Evolutionary conservation across 2,113 vertebrate species (phyloP), one percentile per base, ranked within the genome.

Genomic region (Acanthochromis polyacanthus): DNA sequence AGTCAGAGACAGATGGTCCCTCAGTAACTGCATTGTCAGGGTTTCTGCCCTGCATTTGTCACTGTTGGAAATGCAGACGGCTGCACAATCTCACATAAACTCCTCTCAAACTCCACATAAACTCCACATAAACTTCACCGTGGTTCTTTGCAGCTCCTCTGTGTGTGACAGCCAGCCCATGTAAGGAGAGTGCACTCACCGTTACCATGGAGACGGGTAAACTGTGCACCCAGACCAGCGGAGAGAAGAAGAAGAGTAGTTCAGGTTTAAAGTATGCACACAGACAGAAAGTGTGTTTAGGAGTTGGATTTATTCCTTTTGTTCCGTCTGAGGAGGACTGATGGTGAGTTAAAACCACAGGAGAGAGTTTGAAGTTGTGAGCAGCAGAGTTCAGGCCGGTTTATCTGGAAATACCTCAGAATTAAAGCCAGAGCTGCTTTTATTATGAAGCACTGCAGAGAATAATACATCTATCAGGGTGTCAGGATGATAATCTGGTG

Each of bases 201-300:
- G 92, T 92, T 80, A 62, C 94, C 72, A 91, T 94, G 90, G 94
- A 78, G 82, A 94, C 93, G 25, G 63, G 88, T 93, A 89, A 94
- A 94, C 93, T 80, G 22, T 67, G 59, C 66, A 75, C 25, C 25
- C 38, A 40, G 52, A 64, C 28, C 30, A 73, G 22, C 46, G 50
- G 25, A 7, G 20, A 45, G 51, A 71, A 38, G 63, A 40, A 75
- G 57, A 76, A 71, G 59, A 70, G 52, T 20, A 74, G 70, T 46
- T 51, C 8, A 6, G 28, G 28, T 70, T 32, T n/a, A 48, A 36
- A 11, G 50, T 36, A 55, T 67, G 68, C 57, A n/a, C 30, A 3
- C 0, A 30, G 73, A 50, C 25, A n/a, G 40, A 74, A 10, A 50
- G 65, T 12, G 70, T 23, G 55, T 77, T 52, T 36, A 52, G 45